phyloP scores from a whole-genome alignment of 2,888 invertebrate species.

The Drosophila kuntzei region DNA sequence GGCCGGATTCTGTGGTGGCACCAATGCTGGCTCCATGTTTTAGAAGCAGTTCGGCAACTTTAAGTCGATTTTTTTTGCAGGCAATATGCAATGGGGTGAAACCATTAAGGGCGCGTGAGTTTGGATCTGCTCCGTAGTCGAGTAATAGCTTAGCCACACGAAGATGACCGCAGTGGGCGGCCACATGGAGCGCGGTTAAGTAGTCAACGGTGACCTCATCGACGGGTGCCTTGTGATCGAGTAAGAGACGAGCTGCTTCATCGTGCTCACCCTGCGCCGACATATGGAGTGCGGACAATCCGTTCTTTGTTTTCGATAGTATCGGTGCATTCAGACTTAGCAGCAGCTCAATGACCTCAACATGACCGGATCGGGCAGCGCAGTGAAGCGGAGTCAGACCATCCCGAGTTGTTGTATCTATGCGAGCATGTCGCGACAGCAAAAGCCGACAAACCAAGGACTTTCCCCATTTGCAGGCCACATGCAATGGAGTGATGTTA shows the following conservation, averaged over 20 bases:
- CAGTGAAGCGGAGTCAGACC: constrained; percentile 98
- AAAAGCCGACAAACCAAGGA: constrained; percentile 95
- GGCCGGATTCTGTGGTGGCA: constrained; percentile 91
- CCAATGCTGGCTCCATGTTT: constrained; percentile 96
- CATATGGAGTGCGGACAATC: constrained; percentile 99
- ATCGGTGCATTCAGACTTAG: constrained; percentile 96
- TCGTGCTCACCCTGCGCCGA: constrained; percentile 99
- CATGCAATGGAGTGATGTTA: constrained; percentile 98
- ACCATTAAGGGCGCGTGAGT: constrained; percentile 97
- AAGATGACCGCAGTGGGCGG: constrained; percentile 97
- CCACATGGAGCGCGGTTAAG: constrained; percentile 97
- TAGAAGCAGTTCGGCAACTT: constrained; percentile 95
- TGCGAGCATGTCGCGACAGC: constrained; percentile 94
- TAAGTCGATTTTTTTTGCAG: constrained; percentile 99
- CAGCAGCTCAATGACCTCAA: constrained; percentile 95
- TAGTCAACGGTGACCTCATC: constrained; percentile 99
- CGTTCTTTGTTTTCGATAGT: constrained; percentile 97
- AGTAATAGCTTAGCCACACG: constrained; percentile 96
- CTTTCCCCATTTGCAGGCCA: constrained; percentile 99
- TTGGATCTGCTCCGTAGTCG: constrained; percentile 98
- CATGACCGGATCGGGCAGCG: constrained; percentile 98
- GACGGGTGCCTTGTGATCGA: constrained; percentile 97
- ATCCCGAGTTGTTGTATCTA: constrained; percentile 97
- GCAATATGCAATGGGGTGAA: constrained; percentile 99
- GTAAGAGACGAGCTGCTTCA: constrained; percentile 95